Evolutionary conservation across 2,888 invertebrate genomes (phyloP).

Genomic region (Parthenolecanium corni): DNA sequence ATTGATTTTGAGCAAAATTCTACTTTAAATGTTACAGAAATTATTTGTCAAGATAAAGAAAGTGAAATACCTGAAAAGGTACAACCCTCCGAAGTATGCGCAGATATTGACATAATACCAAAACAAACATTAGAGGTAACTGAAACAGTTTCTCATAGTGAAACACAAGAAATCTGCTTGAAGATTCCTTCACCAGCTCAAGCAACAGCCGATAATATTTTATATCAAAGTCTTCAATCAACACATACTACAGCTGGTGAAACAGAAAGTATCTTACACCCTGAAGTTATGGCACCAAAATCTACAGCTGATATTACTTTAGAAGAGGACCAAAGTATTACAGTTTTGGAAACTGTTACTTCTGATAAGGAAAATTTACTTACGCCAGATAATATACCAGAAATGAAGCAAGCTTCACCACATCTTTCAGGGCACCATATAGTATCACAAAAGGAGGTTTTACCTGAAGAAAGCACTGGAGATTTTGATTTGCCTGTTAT

Average conservation of each 20-base stretch:
- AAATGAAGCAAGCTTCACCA: constrained; percentile 35
- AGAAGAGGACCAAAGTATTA: constrained; percentile 37
- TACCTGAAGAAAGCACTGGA: constrained; percentile 36
- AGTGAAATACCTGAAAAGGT: constrained; percentile 33
- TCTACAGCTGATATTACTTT: constrained; percentile 37
- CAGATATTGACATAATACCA: constrained; percentile 31
- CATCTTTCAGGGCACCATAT: constrained; percentile 37
- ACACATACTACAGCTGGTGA: constrained; percentile 42
- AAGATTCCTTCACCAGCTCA: constrained; percentile 35
- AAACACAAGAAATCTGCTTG: constrained; percentile 35
- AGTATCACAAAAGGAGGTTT: constrained; percentile 39
- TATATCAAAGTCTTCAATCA: constrained; percentile 41
- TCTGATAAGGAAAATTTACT: constrained; percentile 38
- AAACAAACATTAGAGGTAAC: constrained; percentile 42
- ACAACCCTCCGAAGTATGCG: constrained; percentile 32
- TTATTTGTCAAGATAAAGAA: constrained; percentile 37
- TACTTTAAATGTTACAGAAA: constrained; percentile 36
- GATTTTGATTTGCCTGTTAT: constrained; percentile 32
- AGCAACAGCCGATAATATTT: constrained; percentile 35
- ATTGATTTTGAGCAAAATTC: constrained; percentile 34
- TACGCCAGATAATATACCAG: constrained; percentile 38
- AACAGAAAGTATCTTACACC: constrained; percentile 38
- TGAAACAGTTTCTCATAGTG: constrained; percentile 40
- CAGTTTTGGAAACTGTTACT: constrained; percentile 33
- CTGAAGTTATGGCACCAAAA: constrained; percentile 36